Percentiles rank a stretch among this genome's conserved stretches.
These are phyloP conservation scores for Palythoa grandiflora DNA, from an alignment of 92 coral and sea anemone genomes.

Conservation along the genomic window DNA sequence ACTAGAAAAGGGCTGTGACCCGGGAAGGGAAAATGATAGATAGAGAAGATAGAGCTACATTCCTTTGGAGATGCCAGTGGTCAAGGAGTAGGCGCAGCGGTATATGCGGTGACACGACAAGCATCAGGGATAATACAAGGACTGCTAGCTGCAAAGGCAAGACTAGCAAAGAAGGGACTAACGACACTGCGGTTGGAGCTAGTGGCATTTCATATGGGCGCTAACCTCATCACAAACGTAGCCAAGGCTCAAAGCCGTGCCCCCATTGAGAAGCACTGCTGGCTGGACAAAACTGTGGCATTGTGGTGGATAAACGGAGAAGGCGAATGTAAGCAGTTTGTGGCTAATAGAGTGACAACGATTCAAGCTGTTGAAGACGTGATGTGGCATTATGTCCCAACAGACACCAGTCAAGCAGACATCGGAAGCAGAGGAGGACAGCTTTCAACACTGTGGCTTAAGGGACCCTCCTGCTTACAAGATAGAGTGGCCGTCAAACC, in stretches of 20 bases:
- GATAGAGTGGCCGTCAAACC: background rate
- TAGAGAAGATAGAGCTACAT: background rate
- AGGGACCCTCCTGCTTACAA: conserved; percentile 6
- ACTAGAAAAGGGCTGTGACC: background rate
- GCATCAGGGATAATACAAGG: conserved; percentile 3
- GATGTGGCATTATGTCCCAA: conserved; percentile 38
- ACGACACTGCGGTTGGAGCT: background rate
- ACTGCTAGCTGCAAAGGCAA: conserved; percentile 27
- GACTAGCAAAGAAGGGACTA: conserved; percentile 19
- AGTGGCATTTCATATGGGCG: background rate
- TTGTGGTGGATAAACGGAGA: conserved; percentile 37
- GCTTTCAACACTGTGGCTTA: background rate
- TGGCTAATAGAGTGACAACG: conserved; percentile 50
- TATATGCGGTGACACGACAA: conserved; percentile 33
- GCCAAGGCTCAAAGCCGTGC: background rate
- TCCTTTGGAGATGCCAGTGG: background rate
- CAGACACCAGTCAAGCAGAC: background rate
- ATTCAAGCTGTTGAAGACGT: conserved; percentile 13
- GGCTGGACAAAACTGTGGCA: conserved; percentile 58
- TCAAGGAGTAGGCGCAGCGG: background rate
- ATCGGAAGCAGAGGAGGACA: conserved; percentile 1
- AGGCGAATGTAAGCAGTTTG: background rate
- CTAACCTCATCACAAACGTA: conserved; percentile 13
- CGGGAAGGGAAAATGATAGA: background rate
- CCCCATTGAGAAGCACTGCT: conserved; percentile 14